Conservation (phyloP, 2,888 invertebrate genomes). For the Hybos culiciformis region DNA sequence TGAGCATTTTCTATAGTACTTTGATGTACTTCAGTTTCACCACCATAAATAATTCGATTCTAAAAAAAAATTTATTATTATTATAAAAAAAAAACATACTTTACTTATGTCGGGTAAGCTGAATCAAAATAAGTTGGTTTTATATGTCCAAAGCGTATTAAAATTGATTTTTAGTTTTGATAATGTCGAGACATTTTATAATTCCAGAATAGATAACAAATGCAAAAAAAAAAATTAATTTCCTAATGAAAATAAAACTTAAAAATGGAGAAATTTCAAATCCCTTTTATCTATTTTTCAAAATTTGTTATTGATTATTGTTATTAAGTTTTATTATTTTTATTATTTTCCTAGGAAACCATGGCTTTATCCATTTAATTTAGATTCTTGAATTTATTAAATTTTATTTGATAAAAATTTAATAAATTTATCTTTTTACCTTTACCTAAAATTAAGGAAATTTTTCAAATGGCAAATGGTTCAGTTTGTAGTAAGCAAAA, state of each 20-base stretch:
- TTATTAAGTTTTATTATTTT: no score
- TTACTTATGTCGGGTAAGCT: not conserved
- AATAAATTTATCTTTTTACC: no score
- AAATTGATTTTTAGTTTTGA: not conserved
- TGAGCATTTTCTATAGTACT: slow-evolving; percentile 25
- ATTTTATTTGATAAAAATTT: not conserved
- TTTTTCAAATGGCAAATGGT: no score
- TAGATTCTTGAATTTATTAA: not conserved
- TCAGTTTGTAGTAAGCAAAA: no score
- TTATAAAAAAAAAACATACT: not conserved
- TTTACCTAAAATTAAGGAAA: no score
- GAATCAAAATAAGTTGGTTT: not conserved
- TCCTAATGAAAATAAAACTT: no score
- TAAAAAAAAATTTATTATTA: slow-evolving; percentile 13
- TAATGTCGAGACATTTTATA: not conserved
- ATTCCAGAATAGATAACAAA: not conserved
- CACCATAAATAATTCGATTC: slow-evolving; percentile 28
- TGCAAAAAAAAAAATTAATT: not conserved
- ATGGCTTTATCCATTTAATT: no score
- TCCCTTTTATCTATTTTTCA: no score
- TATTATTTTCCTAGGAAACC: no score
- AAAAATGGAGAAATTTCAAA: no score
- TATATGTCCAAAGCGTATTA: not conserved
- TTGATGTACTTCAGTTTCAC: slow-evolving; percentile 21
- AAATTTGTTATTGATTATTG: no score